These are phyloP conservation scores for Lamproptera curius DNA, from an alignment of 2,888 invertebrate genomes.

Conservation along the genomic window DNA sequence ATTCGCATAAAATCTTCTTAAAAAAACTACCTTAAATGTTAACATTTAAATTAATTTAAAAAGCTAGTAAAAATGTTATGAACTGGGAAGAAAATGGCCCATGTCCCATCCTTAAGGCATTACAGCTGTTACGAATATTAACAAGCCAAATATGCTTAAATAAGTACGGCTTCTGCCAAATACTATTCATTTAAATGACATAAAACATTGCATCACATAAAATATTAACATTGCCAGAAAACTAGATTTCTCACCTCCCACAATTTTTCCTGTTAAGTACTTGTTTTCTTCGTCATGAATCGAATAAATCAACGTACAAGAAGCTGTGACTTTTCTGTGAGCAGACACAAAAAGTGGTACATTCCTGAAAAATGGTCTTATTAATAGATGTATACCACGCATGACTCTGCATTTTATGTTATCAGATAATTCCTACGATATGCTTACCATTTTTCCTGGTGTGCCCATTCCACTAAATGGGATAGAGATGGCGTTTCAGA, in stretches of 20 bases:
- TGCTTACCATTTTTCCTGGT: constrained; percentile 80
- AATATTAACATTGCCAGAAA: too few species aligned
- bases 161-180: too few species aligned
- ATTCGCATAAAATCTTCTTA: too few species aligned
- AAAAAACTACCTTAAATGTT: too few species aligned
- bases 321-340: constrained; percentile 34
- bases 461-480: constrained; percentile 90
- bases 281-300: constrained; percentile 44
- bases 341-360: constrained; percentile 38
- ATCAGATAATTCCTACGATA: neutral
- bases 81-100: too few species aligned
- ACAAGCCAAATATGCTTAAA: too few species aligned
- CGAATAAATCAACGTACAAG: constrained; percentile 36
- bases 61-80: too few species aligned
- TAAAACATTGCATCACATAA: too few species aligned
- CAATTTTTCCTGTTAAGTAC: constrained; percentile 42
- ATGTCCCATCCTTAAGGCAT: too few species aligned
- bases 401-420: neutral
- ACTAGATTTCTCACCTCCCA: constrained; percentile 38
- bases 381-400: neutral
- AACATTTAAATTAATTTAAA: too few species aligned
- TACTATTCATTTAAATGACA: too few species aligned
- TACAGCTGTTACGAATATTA: too few species aligned
- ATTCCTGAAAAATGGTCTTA: constrained; percentile 34
- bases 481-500: constrained; percentile 90